Evolutionary conservation across 2,888 invertebrate genomes (phyloP), one percentile per base, ranked within the genome.

Genomic region (Choristoneura rosaceana): DNA sequence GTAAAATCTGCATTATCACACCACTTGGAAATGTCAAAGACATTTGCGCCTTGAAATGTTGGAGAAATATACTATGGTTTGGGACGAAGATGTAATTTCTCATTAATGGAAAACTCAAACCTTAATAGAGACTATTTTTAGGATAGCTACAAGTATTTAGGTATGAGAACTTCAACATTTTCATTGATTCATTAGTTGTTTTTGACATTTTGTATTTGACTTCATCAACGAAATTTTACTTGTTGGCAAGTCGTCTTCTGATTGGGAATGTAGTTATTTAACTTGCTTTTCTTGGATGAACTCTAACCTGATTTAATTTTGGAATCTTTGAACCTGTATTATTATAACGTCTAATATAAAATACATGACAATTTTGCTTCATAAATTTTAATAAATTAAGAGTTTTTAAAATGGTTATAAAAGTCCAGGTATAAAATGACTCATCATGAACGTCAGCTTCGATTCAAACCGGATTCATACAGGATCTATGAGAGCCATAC

Each of bases 1-100:
- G 69, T 73, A 60, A 73, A 69, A 73, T 73, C 73, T 73, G 69
- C 73, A 73, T 64, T 73, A 73, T 69, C 73, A 73, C 63, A 64
- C 63, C 68, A 69, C 68, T 73, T 69, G 59, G 63, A 69, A 73
- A 67, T 55, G 65, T 38, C 62, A 45, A 47, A 71, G 62, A 47
- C 71, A 63, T 55, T 55, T 25, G 55, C 25, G 17, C 55, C 12
- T 12, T 25, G 25, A 55, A 55, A 55, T 55, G 12, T 55, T 17
- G 52, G 25, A 25, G 55, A 8, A 52, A 17, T 55, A 25, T 55
- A 10, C 55, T 52, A 8, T 52, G 52, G 17, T 52, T 52, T 52
- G 15, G 17, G 4, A 38, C 38, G 52, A 3, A 50, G 15, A n/a
- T 15, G 52, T 17, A 7, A 38, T 38, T 5, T 25, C 25, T 25